Percentiles rank a stretch among this genome's conserved stretches.
Conservation (phyloP, 2,797 vertebrate genomes). For the Varecia variegata region DNA sequence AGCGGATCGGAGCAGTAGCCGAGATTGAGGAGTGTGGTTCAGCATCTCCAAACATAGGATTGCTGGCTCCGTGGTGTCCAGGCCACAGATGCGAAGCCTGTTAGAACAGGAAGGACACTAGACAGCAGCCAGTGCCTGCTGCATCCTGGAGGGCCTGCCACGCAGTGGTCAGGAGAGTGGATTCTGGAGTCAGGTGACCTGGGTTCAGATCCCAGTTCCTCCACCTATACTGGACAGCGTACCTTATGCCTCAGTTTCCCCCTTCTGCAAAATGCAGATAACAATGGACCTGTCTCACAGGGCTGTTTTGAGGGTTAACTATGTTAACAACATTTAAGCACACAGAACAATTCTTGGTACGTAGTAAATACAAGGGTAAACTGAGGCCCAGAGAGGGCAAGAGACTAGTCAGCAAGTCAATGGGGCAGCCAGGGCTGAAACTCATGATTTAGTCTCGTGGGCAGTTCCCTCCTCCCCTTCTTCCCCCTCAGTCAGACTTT, state of each 20-base stretch:
- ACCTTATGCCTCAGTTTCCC: not conserved
- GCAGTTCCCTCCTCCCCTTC: not conserved
- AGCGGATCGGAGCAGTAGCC: not conserved
- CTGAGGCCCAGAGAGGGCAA: not conserved
- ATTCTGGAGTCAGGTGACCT: not conserved
- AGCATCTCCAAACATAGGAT: not conserved
- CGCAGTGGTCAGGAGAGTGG: too few species aligned
- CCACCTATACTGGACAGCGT: not conserved
- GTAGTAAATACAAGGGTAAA: not conserved
- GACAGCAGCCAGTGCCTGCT: not conserved
- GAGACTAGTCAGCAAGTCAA: not conserved
- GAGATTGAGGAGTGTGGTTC: not conserved
- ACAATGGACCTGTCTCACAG: not conserved
- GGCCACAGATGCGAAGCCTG: not conserved
- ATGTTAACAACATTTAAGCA: not conserved
- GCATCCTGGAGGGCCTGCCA: not conserved
- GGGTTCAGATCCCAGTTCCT: not conserved
- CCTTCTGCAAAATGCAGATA: not conserved
- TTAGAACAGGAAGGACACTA: not conserved
- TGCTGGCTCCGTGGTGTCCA: not conserved
- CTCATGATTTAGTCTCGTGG: slow-evolving; percentile 57
- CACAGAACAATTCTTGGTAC: not conserved
- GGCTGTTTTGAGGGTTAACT: not conserved
- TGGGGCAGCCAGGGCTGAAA: slow-evolving; percentile 7
- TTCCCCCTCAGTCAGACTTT: slow-evolving; percentile 34